A percentile compares a stretch with the other conserved stretches of the same genome.
Conservation (phyloP, 2,888 invertebrate genomes). For the Cerastis leucographa region DNA sequence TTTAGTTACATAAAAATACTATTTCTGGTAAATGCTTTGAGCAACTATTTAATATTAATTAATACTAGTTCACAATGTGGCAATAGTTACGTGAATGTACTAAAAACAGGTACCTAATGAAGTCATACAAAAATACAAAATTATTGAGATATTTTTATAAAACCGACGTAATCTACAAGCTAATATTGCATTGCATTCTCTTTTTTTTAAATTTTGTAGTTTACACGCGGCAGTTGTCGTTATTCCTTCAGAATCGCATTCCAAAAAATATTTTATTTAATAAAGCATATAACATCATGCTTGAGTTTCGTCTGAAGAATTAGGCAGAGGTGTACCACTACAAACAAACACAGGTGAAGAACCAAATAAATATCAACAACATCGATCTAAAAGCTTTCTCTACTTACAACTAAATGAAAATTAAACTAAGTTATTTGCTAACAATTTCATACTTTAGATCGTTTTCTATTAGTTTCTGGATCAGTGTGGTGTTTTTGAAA, state of each 20-base stretch:
- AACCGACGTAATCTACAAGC: too few species aligned
- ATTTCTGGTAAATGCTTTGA: slow-evolving; percentile 2
- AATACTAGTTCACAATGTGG: not conserved
- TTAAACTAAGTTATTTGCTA: slow-evolving; percentile 30
- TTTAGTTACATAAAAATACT: not conserved
- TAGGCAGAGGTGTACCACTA: not conserved
- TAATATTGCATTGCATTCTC: too few species aligned
- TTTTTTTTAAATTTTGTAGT: not conserved
- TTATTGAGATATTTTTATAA: not conserved
- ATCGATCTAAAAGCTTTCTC: slow-evolving; percentile 7
- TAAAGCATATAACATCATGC: not conserved
- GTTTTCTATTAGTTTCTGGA: slow-evolving; percentile 93
- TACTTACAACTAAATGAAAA: not conserved
- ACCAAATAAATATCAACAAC: not conserved
- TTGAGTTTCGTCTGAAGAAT: not conserved
- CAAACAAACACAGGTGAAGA: not conserved
- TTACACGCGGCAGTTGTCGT: too few species aligned
- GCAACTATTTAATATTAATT: not conserved
- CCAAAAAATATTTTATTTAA: not conserved
- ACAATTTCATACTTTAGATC: slow-evolving; percentile 93
- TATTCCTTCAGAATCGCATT: not conserved
- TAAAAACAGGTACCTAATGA: not conserved
- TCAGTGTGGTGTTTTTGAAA: slow-evolving; percentile 95
- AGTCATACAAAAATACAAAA: not conserved
- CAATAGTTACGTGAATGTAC: not conserved